Conservation (phyloP, 2,113 vertebrate genomes). For the Pitta sordida region DNA sequence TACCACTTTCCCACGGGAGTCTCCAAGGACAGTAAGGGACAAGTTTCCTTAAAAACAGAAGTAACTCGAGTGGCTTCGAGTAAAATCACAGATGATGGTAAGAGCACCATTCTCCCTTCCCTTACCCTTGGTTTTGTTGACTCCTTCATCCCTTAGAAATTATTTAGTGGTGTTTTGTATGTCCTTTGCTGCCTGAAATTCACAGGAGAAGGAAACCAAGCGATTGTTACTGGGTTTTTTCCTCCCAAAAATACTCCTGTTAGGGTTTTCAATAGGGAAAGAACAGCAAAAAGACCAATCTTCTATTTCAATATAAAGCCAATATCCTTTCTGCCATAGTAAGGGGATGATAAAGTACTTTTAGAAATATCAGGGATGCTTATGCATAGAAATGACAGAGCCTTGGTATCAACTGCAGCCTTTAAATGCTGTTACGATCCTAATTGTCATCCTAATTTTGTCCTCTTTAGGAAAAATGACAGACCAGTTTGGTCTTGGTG, state of each 20-base stretch:
- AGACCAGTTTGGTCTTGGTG: background rate
- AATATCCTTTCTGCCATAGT: background rate
- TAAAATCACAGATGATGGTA: slow-evolving; percentile 82
- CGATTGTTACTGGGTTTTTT: background rate
- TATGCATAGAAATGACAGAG: background rate
- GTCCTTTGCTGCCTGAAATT: background rate
- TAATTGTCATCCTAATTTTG: background rate
- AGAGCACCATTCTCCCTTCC: background rate
- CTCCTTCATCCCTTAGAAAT: background rate
- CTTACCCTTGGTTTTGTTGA: background rate
- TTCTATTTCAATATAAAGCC: background rate
- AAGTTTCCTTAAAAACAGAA: slow-evolving; percentile 68
- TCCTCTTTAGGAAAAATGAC: background rate
- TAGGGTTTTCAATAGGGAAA: background rate
- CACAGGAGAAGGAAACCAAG: background rate
- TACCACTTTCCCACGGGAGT: slow-evolving; percentile 81
- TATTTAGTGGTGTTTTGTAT: background rate
- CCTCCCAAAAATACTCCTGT: background rate
- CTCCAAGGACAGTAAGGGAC: slow-evolving; percentile 61
- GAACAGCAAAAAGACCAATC: background rate
- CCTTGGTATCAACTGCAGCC: background rate
- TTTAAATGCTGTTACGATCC: background rate
- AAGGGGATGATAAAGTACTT: background rate
- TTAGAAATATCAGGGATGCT: background rate
- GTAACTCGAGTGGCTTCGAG: slow-evolving; percentile 80